These are phyloP conservation scores for Dryobates pubescens DNA, from an alignment of 2,797 vertebrate genomes.

Conservation along the genomic window DNA sequence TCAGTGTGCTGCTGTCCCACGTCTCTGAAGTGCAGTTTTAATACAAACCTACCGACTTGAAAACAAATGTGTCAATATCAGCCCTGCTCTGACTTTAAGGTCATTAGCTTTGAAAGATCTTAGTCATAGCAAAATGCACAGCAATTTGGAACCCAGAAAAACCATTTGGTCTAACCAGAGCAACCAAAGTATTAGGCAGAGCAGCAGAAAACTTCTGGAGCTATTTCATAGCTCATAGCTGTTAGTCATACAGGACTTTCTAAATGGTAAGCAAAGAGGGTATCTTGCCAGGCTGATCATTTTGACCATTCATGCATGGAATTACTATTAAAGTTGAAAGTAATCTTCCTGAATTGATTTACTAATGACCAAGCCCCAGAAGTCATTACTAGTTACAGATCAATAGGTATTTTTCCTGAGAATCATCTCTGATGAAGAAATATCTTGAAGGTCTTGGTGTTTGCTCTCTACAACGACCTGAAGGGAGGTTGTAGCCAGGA, in stretches of 20 bases:
- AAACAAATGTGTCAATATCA: not conserved
- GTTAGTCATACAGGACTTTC: not conserved
- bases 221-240: not conserved
- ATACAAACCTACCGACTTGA: not conserved
- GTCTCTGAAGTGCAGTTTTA: not conserved
- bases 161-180: not conserved
- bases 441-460: not conserved
- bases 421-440: not conserved
- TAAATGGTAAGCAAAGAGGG: not conserved
- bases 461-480: not conserved
- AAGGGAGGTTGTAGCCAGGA: too few relatives aligned
- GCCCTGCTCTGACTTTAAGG: not conserved
- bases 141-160: not conserved
- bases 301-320: slow-evolving; percentile 1
- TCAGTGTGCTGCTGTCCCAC: not conserved
- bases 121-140: not conserved
- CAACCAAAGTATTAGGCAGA: not conserved
- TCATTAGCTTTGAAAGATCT: not conserved
- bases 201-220: not conserved
- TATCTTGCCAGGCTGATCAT: not conserved
- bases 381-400: not conserved
- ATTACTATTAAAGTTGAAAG: not conserved
- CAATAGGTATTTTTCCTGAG: not conserved
- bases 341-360: slow-evolving; percentile 29
- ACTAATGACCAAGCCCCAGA: not conserved